Conservation (phyloP, 2,797 vertebrate genomes). For the Enteromius fasciolatus region DNA sequence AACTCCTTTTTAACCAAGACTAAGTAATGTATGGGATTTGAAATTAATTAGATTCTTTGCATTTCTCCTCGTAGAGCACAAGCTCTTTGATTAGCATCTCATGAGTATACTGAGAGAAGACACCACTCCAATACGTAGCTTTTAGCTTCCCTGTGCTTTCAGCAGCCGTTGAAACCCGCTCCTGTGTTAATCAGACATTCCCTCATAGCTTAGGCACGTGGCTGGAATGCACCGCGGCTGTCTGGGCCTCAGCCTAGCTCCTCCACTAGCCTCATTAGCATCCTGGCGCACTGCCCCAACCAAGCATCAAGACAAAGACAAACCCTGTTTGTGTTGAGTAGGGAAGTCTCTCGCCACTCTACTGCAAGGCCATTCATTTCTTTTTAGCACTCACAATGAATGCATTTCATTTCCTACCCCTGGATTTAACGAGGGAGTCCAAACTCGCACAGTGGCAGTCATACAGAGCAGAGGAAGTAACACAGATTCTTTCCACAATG, state of each 20-base stretch:
- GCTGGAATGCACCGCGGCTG: constrained; percentile 56
- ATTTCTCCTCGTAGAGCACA: background rate
- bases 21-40: constrained; percentile 37
- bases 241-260: constrained; percentile 36
- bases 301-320: constrained; percentile 76
- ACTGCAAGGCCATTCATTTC: constrained; percentile 46
- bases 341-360: constrained; percentile 57
- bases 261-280: constrained; percentile 73
- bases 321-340: constrained; percentile 78
- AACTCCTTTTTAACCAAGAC: constrained; percentile 34
- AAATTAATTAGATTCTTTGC: constrained; percentile 44
- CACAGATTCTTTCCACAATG: constrained; percentile 39
- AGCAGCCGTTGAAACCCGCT: background rate
- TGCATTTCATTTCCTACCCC: constrained; percentile 44
- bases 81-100: constrained; percentile 30
- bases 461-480: background rate
- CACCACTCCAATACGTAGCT: background rate
- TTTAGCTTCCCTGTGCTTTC: constrained; percentile 4
- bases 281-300: constrained; percentile 70
- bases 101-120: background rate
- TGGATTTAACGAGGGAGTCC: constrained; percentile 35
- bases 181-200: constrained; percentile 53
- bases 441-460: constrained; percentile 2
- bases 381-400: constrained; percentile 47
- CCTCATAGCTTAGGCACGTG: constrained; percentile 54